Base-by-base conservation (phyloP, 2,797 vertebrate genomes). In the Poliocrania exsul region DNA sequence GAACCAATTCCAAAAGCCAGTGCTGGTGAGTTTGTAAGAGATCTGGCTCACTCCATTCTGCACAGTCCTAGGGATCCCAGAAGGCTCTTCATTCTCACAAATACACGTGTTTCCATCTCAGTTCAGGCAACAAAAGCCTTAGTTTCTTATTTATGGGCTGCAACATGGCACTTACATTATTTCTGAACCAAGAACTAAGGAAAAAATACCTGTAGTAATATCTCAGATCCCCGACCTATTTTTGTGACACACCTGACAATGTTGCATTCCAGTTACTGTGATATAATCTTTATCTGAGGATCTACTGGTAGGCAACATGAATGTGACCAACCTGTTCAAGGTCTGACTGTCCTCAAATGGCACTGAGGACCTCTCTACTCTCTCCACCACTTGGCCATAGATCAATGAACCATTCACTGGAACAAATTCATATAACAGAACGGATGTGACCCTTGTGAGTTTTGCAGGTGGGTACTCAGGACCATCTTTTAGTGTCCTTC, bases 21-120 rank as follows among this genome's bases (percentile, higher is more conserved):
- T 50, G 31, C 9, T 51, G 33, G 29, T 80, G 3, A 58, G 1
- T 12, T 12, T 28, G 6, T 46, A n/a, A 0, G 0, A 92, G n/a
- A 38, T 25, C 31, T 40, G 31, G 1, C 26, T 86, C 12, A 11
- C 21, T 73, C 26, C 10, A 15, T 57, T 33, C 66, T 44, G 21
- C 40, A 58, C 10, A 47, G 35, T 42, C n/a, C 13, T 24, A 70
- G 46, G 20, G 15, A 67, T 74, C 23, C 33, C 66, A 75, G 73
- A 84, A 75, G 8, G 8, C n/a, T 70, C 37, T 66, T 81, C 16
- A 16, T 77, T 73, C 47, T 80, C 71, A 70, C 26, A 51, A 81
- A 70, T n/a, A 16, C 17, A 60, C 0, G 0, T 16, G 7, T 57
- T 85, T 93, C 13, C n/a, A 69, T 13, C 42, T 86, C 57, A 83